Percentiles rank a stretch among this genome's conserved stretches.
phyloP scores from a whole-genome alignment of 1,140 invertebrate species.

The Temnothorax longispinosus region DNA sequence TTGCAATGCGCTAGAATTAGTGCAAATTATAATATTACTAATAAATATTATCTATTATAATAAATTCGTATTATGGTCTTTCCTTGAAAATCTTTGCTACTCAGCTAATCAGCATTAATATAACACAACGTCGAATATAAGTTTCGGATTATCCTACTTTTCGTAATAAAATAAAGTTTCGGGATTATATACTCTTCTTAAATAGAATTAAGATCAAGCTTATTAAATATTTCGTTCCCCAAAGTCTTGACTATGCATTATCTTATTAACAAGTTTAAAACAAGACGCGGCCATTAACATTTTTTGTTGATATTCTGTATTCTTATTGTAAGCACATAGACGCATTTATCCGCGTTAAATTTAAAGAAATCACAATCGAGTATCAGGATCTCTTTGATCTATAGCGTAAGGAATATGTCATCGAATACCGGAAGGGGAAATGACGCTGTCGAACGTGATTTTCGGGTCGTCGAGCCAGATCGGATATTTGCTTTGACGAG shows the following conservation, averaged over 20 bases:
- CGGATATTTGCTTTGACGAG: constrained; percentile 81
- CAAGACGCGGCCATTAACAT: not conserved
- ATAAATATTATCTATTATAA: no score
- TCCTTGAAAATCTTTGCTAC: not conserved
- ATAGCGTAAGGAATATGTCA: not conserved
- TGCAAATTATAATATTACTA: not conserved
- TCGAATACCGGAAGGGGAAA: constrained; percentile 78
- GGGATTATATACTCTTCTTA: not conserved
- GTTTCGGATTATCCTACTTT: constrained; percentile 1
- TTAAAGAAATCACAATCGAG: constrained; percentile 5
- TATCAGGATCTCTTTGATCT: not conserved
- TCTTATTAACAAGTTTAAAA: constrained; percentile 2
- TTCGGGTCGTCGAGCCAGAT: constrained; percentile 58
- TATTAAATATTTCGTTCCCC: not conserved
- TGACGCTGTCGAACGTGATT: constrained; percentile 77
- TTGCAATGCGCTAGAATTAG: not conserved
- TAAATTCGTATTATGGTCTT: not conserved
- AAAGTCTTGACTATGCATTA: not conserved
- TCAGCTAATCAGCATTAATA: not conserved
- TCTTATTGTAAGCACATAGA: not conserved
- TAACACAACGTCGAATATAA: not conserved
- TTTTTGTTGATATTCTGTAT: not conserved
- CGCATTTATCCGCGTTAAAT: not conserved
- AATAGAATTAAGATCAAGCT: not conserved
- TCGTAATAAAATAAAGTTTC: constrained; percentile 12